Evolutionary conservation across 2,888 invertebrate genomes (phyloP), one percentile per base, ranked within the genome.

Genomic region (Sturmia bella): DNA sequence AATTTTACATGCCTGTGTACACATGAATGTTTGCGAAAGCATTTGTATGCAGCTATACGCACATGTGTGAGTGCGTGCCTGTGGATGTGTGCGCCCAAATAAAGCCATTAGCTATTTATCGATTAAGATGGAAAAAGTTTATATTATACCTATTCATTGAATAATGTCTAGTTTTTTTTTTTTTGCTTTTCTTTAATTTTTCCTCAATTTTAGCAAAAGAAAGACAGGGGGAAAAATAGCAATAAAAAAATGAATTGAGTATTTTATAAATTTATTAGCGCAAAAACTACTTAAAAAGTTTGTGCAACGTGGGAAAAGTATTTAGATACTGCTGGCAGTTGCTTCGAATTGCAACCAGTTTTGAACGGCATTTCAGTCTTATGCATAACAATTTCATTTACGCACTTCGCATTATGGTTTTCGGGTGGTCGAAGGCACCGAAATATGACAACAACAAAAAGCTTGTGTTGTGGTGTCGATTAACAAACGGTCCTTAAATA

Each of bases 91-190:
- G 24, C 24, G 15, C 24, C 61, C 32, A 45, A 64, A 74, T 74
- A 74, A 76, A 72, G 61, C 76, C 72, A 80, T 75, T 75, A 80
- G 80, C 70, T 66, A 66, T 76, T 56, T 81, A 81, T 81, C 76
- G 80, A 76, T 81, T 76, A 66, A 66, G 32, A 54, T 66, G 39
- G 50, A 57, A 72, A 76, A 52, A 48, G n/a, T 70, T 68, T n/a
- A 61, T 76, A 72, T 80, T 75, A 75, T 70, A 66, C n/a, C n/a
- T n/a, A n/a, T n/a, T n/a, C n/a, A n/a, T 54, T 70, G 32, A 39
- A 48, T 59, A 59, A 56, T 27, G 37, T 50, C n/a, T 12, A 21
- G 11, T 52, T 61, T 52, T 50, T 12, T 24, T 39, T 50, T n/a
- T 9, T 4, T 32, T 32, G n/a, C 5, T 32, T 59, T 50, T n/a